Percentiles rank a stretch among this genome's conserved stretches.
These are phyloP conservation scores for Ligdia adustata DNA, from an alignment of 2,888 invertebrate genomes.

Conservation along the genomic window DNA sequence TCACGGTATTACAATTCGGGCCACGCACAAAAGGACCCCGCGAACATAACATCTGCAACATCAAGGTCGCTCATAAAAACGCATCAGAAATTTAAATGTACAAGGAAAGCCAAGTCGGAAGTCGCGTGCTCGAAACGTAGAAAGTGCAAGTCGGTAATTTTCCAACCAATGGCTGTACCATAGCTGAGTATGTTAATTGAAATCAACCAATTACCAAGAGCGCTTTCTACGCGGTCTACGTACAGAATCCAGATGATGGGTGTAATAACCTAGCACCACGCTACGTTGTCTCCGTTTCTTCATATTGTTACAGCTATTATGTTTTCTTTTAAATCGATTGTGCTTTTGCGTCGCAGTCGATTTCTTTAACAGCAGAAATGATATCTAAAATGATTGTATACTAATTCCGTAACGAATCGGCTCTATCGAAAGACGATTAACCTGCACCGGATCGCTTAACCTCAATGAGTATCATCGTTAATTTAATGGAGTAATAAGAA, in stretches of 20 bases:
- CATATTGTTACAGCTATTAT: slow-evolving; percentile 21
- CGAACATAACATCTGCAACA: slow-evolving; percentile 42
- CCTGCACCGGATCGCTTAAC: slow-evolving; percentile 32
- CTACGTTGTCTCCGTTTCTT: slow-evolving; percentile 36
- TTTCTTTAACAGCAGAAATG: slow-evolving; percentile 35
- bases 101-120: slow-evolving; percentile 61
- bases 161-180: slow-evolving; percentile 56
- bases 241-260: slow-evolving; percentile 55
- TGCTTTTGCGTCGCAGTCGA: neutral
- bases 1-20: slow-evolving; percentile 62
- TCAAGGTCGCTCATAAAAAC: slow-evolving; percentile 51
- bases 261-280: slow-evolving; percentile 55
- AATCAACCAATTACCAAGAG: slow-evolving; percentile 61
- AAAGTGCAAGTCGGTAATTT: slow-evolving; percentile 73
- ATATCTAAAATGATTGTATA: slow-evolving; percentile 37
- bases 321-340: neutral
- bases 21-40: slow-evolving; percentile 58
- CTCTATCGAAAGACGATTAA: slow-evolving; percentile 39
- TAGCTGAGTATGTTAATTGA: slow-evolving; percentile 69
- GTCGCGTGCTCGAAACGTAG: slow-evolving; percentile 66
- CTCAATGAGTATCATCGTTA: slow-evolving; percentile 40
- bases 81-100: slow-evolving; percentile 57
- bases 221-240: slow-evolving; percentile 55
- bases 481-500: slow-evolving; percentile 23
- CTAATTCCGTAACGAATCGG: slow-evolving; percentile 41